Evolutionary conservation across 2,113 vertebrate genomes (phyloP).

Genomic region (Nycticorax nycticorax): DNA sequence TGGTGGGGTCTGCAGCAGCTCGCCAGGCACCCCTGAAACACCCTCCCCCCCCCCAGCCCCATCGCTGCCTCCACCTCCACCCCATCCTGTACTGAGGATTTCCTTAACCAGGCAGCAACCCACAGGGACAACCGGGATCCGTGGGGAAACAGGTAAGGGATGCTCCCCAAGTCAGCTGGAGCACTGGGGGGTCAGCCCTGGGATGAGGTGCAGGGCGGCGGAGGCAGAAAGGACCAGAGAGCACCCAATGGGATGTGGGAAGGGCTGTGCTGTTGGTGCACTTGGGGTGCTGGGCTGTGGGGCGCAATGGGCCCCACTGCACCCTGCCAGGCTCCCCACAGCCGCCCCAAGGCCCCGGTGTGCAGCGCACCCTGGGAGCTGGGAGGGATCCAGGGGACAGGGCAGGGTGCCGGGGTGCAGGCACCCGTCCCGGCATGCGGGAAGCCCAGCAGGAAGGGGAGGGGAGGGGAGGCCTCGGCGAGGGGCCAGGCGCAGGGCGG

Average conservation of each 20-base stretch:
- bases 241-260: not conserved
- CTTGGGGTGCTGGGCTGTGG: not conserved
- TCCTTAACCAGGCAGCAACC: not conserved
- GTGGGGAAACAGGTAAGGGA: not conserved
- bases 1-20: not conserved
- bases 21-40: not conserved
- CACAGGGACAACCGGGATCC: rapidly evolving
- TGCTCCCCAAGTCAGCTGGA: not conserved
- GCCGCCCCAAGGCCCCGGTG: rapidly evolving
- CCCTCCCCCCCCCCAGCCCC: too few relatives aligned
- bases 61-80: not conserved
- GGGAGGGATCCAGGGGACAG: not conserved
- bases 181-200: rapidly evolving
- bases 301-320: not conserved
- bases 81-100: rapidly evolving
- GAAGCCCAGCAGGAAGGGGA: not conserved
- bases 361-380: not conserved
- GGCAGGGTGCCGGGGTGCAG: not conserved
- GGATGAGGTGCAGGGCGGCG: not conserved
- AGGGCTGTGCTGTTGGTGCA: not conserved
- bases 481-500: conserved; percentile 19
- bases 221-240: rapidly evolving
- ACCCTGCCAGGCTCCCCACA: not conserved
- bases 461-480: not conserved
- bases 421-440: not conserved